phyloP scores from a whole-genome alignment of 1,140 invertebrate species.

The Lordiphosa clarofinis region DNA sequence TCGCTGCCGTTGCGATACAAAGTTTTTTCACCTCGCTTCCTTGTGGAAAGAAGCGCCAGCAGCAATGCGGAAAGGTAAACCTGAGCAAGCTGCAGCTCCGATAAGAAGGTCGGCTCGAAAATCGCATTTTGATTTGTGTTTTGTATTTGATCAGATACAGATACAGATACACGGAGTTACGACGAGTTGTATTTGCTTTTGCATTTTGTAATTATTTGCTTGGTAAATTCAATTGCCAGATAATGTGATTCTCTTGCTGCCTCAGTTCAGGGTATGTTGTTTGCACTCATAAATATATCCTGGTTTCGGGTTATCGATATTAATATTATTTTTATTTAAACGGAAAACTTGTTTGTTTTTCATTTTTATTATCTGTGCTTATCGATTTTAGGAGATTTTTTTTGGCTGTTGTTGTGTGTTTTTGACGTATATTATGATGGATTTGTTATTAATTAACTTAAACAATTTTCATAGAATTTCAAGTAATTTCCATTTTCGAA shows the following conservation, averaged over 20 bases:
- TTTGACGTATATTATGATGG: slow-evolving; percentile 41
- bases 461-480: too few relatives aligned
- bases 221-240: slow-evolving; percentile 23
- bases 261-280: not conserved
- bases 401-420: too few relatives aligned
- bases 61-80: slow-evolving; percentile 5
- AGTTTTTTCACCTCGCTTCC: slow-evolving; percentile 19
- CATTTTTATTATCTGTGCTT: not conserved
- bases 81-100: slow-evolving; percentile 1
- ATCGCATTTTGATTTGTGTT: slow-evolving; percentile 20
- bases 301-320: not conserved
- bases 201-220: slow-evolving; percentile 22
- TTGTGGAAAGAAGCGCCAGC: slow-evolving; percentile 6
- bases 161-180: not conserved
- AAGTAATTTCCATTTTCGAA: too few relatives aligned
- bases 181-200: slow-evolving; percentile 7
- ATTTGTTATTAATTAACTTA: slow-evolving; percentile 43
- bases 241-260: slow-evolving; percentile 8
- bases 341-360: not conserved
- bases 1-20: slow-evolving; percentile 11
- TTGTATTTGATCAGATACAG: slow-evolving; percentile 15
- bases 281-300: too few relatives aligned
- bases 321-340: too few relatives aligned
- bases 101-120: slow-evolving; percentile 13
- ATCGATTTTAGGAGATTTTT: slow-evolving; percentile 5